These are phyloP conservation scores for Sarcophaga variegata DNA, from an alignment of 2,888 invertebrate genomes.

Conservation along the genomic window DNA sequence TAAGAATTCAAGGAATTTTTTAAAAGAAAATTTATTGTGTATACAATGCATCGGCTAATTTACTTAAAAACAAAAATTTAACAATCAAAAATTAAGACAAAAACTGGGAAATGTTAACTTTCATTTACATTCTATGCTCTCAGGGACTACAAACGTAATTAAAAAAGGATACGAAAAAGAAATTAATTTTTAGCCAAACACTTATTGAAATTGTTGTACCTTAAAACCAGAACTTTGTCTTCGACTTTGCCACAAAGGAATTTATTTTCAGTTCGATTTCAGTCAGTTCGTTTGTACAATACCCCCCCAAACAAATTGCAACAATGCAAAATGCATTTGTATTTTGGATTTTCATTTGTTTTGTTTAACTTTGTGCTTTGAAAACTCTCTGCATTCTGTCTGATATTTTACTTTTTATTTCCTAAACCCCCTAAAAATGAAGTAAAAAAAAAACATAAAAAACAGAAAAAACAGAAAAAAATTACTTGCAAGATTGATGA, in stretches of 20 bases:
- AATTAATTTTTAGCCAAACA: slow-evolving; percentile 6
- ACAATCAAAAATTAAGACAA: too few relatives aligned
- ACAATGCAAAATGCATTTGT: slow-evolving; percentile 45
- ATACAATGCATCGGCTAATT: too few relatives aligned
- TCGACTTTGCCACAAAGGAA: slow-evolving; percentile 6
- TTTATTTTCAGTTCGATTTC: neutral
- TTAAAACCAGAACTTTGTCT: slow-evolving; percentile 25
- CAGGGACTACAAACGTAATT: neutral
- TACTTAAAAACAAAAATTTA: too few relatives aligned
- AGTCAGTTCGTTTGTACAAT: neutral
- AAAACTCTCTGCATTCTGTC: slow-evolving; percentile 18
- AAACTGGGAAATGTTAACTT: too few relatives aligned
- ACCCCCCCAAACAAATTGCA: slow-evolving; percentile 16
- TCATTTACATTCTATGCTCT: too few relatives aligned
- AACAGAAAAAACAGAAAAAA: slow-evolving; percentile 30
- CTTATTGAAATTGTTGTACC: slow-evolving; percentile 13
- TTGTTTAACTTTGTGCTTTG: slow-evolving; percentile 55
- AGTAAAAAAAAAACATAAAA: neutral
- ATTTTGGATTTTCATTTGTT: slow-evolving; percentile 55
- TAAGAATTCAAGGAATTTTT: too few relatives aligned
- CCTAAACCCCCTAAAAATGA: neutral
- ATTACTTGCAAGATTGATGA: slow-evolving; percentile 62
- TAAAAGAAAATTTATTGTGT: too few relatives aligned
- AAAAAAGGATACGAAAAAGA: slow-evolving; percentile 7
- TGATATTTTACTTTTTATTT: slow-evolving; percentile 8